A percentile compares a stretch with the other conserved stretches of the same genome.
Evolutionary conservation across 2,113 vertebrate genomes (phyloP).

Genomic region (Malurus alboscapulatus): DNA sequence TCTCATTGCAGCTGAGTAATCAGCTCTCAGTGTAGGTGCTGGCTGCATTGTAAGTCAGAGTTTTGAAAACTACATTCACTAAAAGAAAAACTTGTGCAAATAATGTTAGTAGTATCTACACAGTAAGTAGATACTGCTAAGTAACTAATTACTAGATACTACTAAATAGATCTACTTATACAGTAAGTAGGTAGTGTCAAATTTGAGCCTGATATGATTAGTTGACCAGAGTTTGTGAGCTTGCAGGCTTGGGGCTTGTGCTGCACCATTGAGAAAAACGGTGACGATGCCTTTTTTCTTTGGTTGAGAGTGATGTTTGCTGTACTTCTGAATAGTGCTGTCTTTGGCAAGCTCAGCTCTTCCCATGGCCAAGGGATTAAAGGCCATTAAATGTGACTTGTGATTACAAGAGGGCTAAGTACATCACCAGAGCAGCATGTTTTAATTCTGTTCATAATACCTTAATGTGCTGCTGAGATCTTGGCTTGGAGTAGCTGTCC

Average conservation of each 20-base stretch:
- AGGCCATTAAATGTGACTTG: background rate
- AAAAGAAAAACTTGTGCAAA: background rate
- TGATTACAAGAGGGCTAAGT: background rate
- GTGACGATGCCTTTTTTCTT: rapidly evolving
- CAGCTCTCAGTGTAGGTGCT: background rate
- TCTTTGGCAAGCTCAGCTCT: background rate
- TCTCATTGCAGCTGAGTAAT: background rate
- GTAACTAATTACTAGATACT: background rate
- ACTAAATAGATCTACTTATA: background rate
- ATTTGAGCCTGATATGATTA: background rate
- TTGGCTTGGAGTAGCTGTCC: background rate
- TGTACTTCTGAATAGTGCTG: background rate
- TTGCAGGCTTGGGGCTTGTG: background rate
- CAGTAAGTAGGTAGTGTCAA: background rate
- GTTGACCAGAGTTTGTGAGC: background rate
- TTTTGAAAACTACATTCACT: background rate
- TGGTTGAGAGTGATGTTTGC: background rate
- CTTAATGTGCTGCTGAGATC: background rate
- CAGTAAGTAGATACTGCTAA: background rate
- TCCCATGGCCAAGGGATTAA: background rate
- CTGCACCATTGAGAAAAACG: background rate
- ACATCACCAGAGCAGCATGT: background rate
- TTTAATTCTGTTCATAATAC: background rate
- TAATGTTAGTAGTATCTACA: background rate
- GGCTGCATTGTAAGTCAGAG: background rate